Evolutionary conservation across 1,140 invertebrate species (phyloP), one percentile per base, ranked within the genome.

Genomic region (Leguminivora glycinivorella): DNA sequence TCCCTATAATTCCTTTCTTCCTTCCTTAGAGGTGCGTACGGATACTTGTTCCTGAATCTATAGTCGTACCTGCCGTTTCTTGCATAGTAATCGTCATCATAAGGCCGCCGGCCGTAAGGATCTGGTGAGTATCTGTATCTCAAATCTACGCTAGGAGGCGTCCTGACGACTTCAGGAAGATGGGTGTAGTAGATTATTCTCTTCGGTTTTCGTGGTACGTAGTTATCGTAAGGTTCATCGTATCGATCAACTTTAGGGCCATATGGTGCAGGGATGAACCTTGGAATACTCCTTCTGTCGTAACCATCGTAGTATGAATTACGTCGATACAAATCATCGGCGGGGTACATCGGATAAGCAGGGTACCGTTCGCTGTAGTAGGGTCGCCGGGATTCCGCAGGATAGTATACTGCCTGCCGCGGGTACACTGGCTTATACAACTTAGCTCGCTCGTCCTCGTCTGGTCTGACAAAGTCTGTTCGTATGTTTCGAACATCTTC

Each of bases 121-220:
- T 91, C 89, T 2, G 79, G 78, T 0, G 84, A 80, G 69, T 91
- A 92, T 66, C 90, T 82, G 69, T 92, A 92, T 31, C 88, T 82
- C 52, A 90, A 78, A 76, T 89, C 89, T 10, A 92, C 89, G 68
- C 82, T 92, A 6, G 90, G 91, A 17, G 91, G 91, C 31, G 89
- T 88, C 7, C 91, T 79, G 9, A 92, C 88, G 7, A 92, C 90
- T 71, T 92, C 91, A 14, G 91, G 91, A n/a, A 92, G 74, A 80
- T 89, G 91, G 0, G 91, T 90, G 71, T 92, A 92, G 68, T 92
- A 92, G 68, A 92, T 92, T 38, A 92, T 92, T 70, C 91, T 86
- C 76, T 92, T 92, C 1, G 91, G 91, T 77, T 92, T 92, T 69
- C 89, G 78, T 19, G 89, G 83, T 10, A 89, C 79, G 71, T 89